Conservation (phyloP, 2,797 vertebrate species). For the Notolabrus celidotus region DNA sequence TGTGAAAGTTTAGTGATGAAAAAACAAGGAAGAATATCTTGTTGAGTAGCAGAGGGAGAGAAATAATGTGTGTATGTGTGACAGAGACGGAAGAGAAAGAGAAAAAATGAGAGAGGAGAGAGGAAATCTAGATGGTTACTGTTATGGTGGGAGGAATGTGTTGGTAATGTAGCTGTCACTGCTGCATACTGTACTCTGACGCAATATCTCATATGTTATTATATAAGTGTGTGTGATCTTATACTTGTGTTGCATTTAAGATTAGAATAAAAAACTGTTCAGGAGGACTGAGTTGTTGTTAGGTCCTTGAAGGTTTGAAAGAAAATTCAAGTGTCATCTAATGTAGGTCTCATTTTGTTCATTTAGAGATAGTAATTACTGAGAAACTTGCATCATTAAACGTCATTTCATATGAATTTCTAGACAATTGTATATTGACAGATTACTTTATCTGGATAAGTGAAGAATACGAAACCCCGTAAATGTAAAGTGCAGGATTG, state of each 20-base stretch:
- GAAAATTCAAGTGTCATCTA: too few relatives aligned
- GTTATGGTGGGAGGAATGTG: too few relatives aligned
- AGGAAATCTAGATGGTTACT: neutral
- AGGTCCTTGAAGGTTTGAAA: too few relatives aligned
- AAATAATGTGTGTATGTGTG: neutral
- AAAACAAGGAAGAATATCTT: conserved; percentile 6
- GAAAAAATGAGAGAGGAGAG: conserved; percentile 2
- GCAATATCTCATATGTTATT: neutral
- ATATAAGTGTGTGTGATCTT: neutral
- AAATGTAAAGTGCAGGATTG: too few relatives aligned
- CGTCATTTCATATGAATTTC: too few relatives aligned
- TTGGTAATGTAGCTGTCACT: neutral
- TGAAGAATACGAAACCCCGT: too few relatives aligned
- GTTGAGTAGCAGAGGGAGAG: conserved; percentile 1
- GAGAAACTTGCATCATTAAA: too few relatives aligned
- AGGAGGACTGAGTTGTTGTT: too few relatives aligned
- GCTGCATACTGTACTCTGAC: neutral
- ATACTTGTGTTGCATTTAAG: neutral
- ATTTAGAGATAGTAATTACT: too few relatives aligned
- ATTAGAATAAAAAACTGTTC: neutral
- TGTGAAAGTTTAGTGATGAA: conserved; percentile 51
- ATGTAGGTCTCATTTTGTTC: too few relatives aligned
- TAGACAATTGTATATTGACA: too few relatives aligned
- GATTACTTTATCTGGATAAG: too few relatives aligned
- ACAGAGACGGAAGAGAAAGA: conserved; percentile 1